Percentiles rank a stretch among this genome's conserved stretches.
Conservation (phyloP, 1,140 invertebrate genomes). For the Diachasma alloeum region DNA sequence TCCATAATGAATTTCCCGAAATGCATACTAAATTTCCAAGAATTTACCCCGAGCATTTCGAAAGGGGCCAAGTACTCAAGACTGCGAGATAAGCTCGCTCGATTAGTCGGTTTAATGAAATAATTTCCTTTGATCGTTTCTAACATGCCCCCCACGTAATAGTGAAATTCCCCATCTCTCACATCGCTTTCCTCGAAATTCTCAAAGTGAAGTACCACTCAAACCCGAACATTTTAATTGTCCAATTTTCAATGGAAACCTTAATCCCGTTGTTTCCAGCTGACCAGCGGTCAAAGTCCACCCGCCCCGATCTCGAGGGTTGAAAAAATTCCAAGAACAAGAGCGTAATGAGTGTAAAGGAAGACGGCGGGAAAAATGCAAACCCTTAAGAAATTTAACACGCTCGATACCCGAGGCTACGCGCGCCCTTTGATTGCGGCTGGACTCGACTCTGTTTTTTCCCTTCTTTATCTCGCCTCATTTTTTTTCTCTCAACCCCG, state of each 20-base stretch:
- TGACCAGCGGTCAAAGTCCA: slow-evolving; percentile 38
- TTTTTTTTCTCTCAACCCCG: slow-evolving; percentile 16
- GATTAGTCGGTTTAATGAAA: slow-evolving; percentile 64
- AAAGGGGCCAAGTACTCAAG: slow-evolving; percentile 33
- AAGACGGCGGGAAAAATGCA: slow-evolving; percentile 9
- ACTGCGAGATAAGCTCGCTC: slow-evolving; percentile 34
- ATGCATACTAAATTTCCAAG: too few relatives aligned
- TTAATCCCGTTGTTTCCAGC: slow-evolving; percentile 57
- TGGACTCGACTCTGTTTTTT: slow-evolving; percentile 35
- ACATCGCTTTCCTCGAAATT: slow-evolving; percentile 39
- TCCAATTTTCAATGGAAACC: slow-evolving; percentile 39
- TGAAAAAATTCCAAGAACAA: not conserved
- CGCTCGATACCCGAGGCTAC: slow-evolving; percentile 32
- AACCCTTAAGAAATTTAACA: slow-evolving; percentile 30
- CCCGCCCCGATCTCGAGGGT: not conserved
- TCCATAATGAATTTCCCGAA: too few relatives aligned
- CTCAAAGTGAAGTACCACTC: slow-evolving; percentile 56
- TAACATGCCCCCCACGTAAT: slow-evolving; percentile 30
- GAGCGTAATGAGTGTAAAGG: not conserved
- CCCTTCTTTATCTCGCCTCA: slow-evolving; percentile 29
- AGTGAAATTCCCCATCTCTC: slow-evolving; percentile 3
- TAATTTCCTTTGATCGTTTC: slow-evolving; percentile 60
- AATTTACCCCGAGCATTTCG: too few relatives aligned
- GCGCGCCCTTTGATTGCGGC: slow-evolving; percentile 45
- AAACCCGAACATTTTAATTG: slow-evolving; percentile 64